Percentiles rank a stretch among this genome's conserved stretches.
Conservation (phyloP, 2,113 vertebrate genomes). For the Mastomys coucha region DNA sequence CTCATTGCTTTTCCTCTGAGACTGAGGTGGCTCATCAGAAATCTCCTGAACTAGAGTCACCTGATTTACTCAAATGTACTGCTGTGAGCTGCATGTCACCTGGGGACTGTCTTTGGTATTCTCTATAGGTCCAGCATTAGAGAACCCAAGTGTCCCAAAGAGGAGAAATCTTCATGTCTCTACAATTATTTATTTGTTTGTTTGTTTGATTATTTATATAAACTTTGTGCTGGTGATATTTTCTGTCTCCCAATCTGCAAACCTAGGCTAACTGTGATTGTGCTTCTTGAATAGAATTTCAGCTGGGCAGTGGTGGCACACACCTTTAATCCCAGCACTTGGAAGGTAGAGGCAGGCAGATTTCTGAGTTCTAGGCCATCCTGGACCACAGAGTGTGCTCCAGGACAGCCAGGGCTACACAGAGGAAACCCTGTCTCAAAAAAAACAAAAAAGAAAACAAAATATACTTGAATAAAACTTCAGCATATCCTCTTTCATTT, state of each 20-base stretch:
- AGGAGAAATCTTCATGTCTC: not conserved
- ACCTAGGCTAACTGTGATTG: not conserved
- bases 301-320: too few relatives aligned
- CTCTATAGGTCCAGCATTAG: not conserved
- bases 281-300: not conserved
- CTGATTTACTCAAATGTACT: not conserved
- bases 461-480: not conserved
- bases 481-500: not conserved
- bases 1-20: not conserved
- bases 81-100: fast-evolving
- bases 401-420: too few relatives aligned
- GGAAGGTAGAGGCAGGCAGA: too few relatives aligned
- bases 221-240: not conserved
- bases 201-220: not conserved
- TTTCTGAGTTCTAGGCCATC: too few relatives aligned
- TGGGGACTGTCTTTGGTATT: not conserved
- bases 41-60: not conserved
- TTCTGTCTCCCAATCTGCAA: too few relatives aligned
- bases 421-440: too few relatives aligned
- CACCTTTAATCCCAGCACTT: too few relatives aligned
- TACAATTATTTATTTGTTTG: too few relatives aligned
- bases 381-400: too few relatives aligned
- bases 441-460: too few relatives aligned
- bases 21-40: not conserved
- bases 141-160: not conserved